These are phyloP conservation scores for Phengaris alcon DNA, from an alignment of 2,888 invertebrate genomes.

Conservation along the genomic window DNA sequence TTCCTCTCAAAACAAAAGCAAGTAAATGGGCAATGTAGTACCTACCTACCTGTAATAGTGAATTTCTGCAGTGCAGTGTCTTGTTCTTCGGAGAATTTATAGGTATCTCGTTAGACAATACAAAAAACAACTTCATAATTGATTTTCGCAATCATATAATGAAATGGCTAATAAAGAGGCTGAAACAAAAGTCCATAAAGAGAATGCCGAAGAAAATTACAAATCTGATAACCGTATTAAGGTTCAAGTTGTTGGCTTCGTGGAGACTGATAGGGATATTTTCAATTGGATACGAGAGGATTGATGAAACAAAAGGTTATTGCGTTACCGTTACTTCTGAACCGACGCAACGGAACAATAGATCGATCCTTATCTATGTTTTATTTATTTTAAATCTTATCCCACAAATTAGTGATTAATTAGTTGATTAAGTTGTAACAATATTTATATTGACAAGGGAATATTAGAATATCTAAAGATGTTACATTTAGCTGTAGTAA, in stretches of 20 bases:
- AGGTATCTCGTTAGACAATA: slow-evolving; percentile 2
- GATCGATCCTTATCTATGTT: not conserved
- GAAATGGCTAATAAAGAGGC: not conserved
- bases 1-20: slow-evolving; percentile 8
- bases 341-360: slow-evolving; percentile 4
- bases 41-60: not conserved
- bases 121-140: too few relatives aligned
- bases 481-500: too few relatives aligned
- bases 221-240: slow-evolving; percentile 9
- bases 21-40: not conserved
- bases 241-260: slow-evolving; percentile 16
- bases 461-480: not conserved
- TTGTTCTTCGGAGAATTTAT: not conserved
- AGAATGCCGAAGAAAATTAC: not conserved
- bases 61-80: not conserved
- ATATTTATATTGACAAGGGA: not conserved
- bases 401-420: slow-evolving; percentile 9
- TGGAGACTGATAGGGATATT: slow-evolving; percentile 27
- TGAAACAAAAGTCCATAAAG: not conserved
- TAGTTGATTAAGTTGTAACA: not conserved
- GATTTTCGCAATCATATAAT: too few relatives aligned
- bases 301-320: slow-evolving; percentile 41
- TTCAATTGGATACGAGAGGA: slow-evolving; percentile 36
- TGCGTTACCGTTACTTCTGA: slow-evolving; percentile 37
- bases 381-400: slow-evolving; percentile 1